These are phyloP conservation scores for Anaspis maculata DNA, from an alignment of 2,888 invertebrate species.

Conservation along the genomic window DNA sequence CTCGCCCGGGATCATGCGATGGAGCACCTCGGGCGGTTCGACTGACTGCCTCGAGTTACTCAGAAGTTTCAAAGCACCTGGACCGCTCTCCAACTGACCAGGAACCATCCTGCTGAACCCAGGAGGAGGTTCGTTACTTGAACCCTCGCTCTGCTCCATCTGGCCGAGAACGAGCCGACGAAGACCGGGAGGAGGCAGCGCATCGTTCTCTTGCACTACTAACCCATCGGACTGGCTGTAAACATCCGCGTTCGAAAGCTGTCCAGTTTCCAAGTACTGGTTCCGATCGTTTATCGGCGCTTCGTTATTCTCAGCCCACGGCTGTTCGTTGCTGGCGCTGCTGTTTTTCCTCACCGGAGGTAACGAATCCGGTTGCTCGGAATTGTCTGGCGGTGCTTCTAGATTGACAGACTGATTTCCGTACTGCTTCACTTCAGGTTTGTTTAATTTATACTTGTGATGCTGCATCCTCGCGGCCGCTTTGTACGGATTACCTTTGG, in stretches of 20 bases:
- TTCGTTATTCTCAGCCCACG: conserved; percentile 51
- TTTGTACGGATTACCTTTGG: conserved; percentile 33
- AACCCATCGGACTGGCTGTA: conserved; percentile 1
- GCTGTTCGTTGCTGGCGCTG: conserved; percentile 16
- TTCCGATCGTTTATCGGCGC: conserved; percentile 63
- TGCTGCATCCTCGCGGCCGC: conserved; percentile 5
- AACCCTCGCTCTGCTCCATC: conserved; percentile 44
- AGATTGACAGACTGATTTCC: conserved; percentile 49
- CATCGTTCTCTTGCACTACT: conserved; percentile 29
- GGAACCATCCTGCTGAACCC: conserved; percentile 57
- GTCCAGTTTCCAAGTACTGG: conserved; percentile 70
- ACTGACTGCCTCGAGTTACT: conserved; percentile 4
- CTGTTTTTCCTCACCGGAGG: conserved; percentile 19
- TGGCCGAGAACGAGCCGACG: conserved; percentile 59
- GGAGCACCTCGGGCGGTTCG: conserved; percentile 48
- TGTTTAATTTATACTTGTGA: background rate
- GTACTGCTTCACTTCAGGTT: conserved; percentile 17
- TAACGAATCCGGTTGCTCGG: conserved; percentile 52
- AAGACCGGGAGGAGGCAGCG: conserved; percentile 55
- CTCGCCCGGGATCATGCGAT: conserved; percentile 56
- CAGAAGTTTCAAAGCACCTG: background rate
- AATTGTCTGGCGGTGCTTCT: conserved; percentile 60
- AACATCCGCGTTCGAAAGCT: conserved; percentile 51
- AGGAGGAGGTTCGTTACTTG: conserved; percentile 49
- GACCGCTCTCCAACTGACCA: conserved; percentile 50